Evolutionary conservation across 2,797 vertebrate genomes (phyloP), one percentile per base, ranked within the genome.

Genomic region (Aulostomus chinensis): DNA sequence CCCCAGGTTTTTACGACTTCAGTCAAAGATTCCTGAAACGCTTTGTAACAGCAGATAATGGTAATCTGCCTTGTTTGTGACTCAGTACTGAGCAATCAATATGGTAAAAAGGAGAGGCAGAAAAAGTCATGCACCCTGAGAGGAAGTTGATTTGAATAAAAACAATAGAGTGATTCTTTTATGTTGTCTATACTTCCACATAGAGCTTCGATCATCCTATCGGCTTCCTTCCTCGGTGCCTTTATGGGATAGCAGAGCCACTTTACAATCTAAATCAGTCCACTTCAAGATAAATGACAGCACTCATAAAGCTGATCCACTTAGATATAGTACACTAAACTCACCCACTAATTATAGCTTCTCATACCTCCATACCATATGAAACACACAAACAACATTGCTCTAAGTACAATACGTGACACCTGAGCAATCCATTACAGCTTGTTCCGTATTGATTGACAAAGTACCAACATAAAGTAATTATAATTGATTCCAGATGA

Each of bases 401-500:
- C 81, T 79, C 58, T 45, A 54, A 80, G 84, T 73, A 83, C 73
- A 74, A 72, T 67, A 57, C 61, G 65, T 65, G 76, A 77, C 70
- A 80, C 58, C 79, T 84, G 76, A 76, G 78, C 73, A 55, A 86
- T 86, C 80, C 81, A 86, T 88, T 81, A 83, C 71, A 15, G 59
- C 83, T 76, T 75, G 50, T 70, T 65, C 58, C 69, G 54, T 90
- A 89, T 88, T 89, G 90, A 93, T 87, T 86, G 88, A 89, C 84
- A 88, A 87, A 88, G 86, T 65, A 82, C 84, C 73, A 84, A 84
- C 88, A 81, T 89, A 91, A 90, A 89, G 88, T 88, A 87, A 88
- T 92, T 90, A 91, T 87, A 89, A 92, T 91, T 86, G 86, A 91
- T 91, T 91, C 88, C 83, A 83, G 86, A 88, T 80, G 80, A 84